These are phyloP conservation scores for Cheilinus undulatus DNA, from an alignment of 2,113 vertebrate species.

Conservation along the genomic window DNA sequence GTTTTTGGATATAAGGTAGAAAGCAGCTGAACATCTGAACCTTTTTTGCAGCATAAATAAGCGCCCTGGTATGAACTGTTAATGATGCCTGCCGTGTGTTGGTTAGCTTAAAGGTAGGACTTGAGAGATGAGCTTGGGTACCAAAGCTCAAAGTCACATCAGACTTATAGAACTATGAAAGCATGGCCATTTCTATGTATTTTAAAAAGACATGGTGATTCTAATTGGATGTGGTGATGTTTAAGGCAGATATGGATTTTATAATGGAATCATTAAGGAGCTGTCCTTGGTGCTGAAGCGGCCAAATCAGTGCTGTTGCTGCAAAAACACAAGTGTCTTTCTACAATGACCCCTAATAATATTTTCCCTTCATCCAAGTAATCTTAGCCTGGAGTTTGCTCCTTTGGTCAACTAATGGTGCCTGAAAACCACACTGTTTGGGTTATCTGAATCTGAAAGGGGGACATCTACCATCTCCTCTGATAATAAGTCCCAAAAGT, in stretches of 20 bases:
- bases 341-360: not conserved
- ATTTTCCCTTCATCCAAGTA: no score
- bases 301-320: conserved; percentile 3
- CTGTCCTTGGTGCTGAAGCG: conserved; percentile 65
- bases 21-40: conserved; percentile 1
- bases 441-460: no score
- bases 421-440: no score
- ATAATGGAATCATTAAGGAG: not conserved
- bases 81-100: conserved; percentile 1
- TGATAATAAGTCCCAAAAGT: no score
- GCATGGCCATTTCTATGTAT: no score
- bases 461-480: no score
- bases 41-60: no score
- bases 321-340: not conserved
- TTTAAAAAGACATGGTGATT: not conserved
- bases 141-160: not conserved
- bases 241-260: not conserved
- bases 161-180: no score
- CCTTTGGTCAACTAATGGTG: no score
- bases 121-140: conserved; percentile 7
- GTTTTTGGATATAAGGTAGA: conserved; percentile 2
- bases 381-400: no score
- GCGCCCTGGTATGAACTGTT: no score
- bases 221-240: not conserved
- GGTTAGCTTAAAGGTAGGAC: not conserved